These are phyloP conservation scores for Petrocephalus microphthalmus DNA, from an alignment of 2,113 vertebrate species.

Conservation along the genomic window DNA sequence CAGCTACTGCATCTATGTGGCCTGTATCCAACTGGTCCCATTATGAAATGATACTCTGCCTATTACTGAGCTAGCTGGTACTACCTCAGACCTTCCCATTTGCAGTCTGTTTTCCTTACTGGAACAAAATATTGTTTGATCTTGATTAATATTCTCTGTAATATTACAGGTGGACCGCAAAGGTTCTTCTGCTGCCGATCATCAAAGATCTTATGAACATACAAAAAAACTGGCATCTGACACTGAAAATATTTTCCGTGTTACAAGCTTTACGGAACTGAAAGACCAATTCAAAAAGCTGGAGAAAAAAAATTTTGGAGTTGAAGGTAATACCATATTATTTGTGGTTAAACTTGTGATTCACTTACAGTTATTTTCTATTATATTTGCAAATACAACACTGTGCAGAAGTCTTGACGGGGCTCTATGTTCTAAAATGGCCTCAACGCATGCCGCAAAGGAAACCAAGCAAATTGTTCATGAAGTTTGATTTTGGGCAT, in stretches of 20 bases:
- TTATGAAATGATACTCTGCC: neutral
- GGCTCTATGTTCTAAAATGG: neutral
- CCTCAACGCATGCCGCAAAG: neutral
- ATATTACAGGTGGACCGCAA: neutral
- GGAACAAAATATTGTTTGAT: neutral
- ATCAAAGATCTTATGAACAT: rapidly evolving
- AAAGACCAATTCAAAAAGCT: neutral
- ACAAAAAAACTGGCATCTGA: neutral
- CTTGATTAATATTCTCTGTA: neutral
- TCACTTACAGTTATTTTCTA: neutral
- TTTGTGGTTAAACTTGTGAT: neutral
- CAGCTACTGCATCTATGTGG: too few species aligned
- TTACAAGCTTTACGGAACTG: neutral
- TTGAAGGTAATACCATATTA: neutral
- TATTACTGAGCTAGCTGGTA: neutral
- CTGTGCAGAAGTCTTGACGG: neutral
- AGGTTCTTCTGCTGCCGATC: too few species aligned
- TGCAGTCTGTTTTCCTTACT: neutral
- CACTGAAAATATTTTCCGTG: neutral
- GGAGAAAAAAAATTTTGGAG: neutral
- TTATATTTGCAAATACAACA: neutral
- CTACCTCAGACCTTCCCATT: neutral
- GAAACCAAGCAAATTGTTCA: neutral
- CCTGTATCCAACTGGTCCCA: neutral
- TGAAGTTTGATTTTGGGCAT: neutral